Base-by-base conservation (phyloP, 2,113 vertebrate species). In the Solenodon paradoxus region DNA sequence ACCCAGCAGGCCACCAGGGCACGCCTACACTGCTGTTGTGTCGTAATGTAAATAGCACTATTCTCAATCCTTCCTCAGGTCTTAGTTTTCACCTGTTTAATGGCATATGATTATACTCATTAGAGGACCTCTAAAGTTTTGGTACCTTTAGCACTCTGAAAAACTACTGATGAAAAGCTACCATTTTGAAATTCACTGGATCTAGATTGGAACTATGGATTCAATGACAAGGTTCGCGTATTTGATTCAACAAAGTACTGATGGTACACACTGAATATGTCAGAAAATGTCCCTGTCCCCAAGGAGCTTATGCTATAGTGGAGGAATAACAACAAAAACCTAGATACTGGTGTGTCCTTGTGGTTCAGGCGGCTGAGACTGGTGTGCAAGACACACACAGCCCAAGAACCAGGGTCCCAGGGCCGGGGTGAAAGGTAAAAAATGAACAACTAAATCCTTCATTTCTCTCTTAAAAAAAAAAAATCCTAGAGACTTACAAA, bases 181-280 rank as follows among this genome's bases (percentile, higher is more conserved):
- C 7, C 61, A 32, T 63, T 78, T 53, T 71, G 72, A 86, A 91
- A 86, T 55, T 78, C 45, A 84, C 38, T 79, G 64, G 64, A 85
- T 79, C 22, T 83, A 35, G 53, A 45, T 78, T 10, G 71, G 72
- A 79, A 55, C 55, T 71, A 10, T 35, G 35, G 5, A 84, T n/a
- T 84, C n/a, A 77, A 77, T 32, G 26, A 86, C 45, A 30, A 79
- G 87, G 45, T 78, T 86, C 30, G 69, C 30, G 3, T 63, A 94
- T 42, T 90, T 90, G 30, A 79, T 55, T 91, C 82, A 91, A 74
- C 26, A 20, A 87, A 95, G 72, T 66, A 92, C 57, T 74, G 15
- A 10, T 26, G 40, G 17, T 30, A 80, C 38, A 91, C n/a, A 47
- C 79, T 24, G 32, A 71, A 80, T 32, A 64, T 68, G 22, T 68